Evolutionary conservation across 23 tunicate genomes (phyloP), one percentile per base, ranked within the genome.

Genomic region (Halocynthia aurantium): DNA sequence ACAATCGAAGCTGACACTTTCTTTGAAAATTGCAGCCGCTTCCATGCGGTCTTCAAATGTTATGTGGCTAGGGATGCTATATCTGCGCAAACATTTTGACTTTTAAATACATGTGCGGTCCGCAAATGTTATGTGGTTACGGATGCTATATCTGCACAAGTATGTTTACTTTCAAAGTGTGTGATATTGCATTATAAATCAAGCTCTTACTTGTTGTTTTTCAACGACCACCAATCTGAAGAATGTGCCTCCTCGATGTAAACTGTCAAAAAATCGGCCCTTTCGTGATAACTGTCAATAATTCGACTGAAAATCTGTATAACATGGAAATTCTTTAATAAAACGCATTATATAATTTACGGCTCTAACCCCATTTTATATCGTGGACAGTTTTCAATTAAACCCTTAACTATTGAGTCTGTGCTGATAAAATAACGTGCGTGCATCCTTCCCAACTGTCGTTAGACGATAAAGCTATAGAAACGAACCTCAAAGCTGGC

Each of bases 181-280:
- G 17, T 58, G 15, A 15, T 13, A 58, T 58, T 13, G 4, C 15
- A 15, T 13, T 15, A 73, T 17, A 0, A 17, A n/a, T 50, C 0
- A 11, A n/a, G 11, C 1, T 13, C 51, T 72, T 7, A 85, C 90
- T 74, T 73, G 76, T 85, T 85, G 10, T 73, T 63, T 49, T 65
- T 63, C 21, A 85, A 79, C 8, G 57, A 22, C 90, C 90, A 85
- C 6, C 58, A 68, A 62, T 80, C 90, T 8, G 81, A 15, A 8
- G 90, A 73, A 50, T 85, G 90, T 5, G 74, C 75, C 58, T 85
- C 90, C 52, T 80, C 90, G 57, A 85, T 85, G 60, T 85, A 85
- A 50, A 85, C 72, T 56, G 67, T 22, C 0, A 80, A 55, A 64
- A 85, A 58, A 58, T 85, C 84, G 51, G 64, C 84, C 52, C 55